These are phyloP conservation scores for Stigmatopora argus DNA, from an alignment of 2,113 vertebrate species.

Conservation along the genomic window DNA sequence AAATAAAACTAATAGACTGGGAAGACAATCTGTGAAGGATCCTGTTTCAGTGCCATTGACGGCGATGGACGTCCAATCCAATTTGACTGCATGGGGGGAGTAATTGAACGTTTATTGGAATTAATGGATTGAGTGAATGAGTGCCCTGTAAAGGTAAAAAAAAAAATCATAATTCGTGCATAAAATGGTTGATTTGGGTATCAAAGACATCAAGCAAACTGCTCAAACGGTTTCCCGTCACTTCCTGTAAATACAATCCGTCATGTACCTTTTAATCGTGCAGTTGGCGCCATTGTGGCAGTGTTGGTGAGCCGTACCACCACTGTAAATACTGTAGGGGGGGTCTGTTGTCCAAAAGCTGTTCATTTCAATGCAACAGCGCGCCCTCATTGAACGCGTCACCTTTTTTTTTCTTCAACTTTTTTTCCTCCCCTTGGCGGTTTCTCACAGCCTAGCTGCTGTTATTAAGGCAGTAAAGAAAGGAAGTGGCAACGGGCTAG, in stretches of 20 bases:
- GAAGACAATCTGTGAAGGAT: too few species aligned
- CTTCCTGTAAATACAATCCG: not conserved
- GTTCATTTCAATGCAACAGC: constrained; percentile 37
- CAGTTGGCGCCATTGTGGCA: not conserved
- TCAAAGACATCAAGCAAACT: not conserved
- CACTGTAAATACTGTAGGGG: not conserved
- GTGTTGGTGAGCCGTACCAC: not conserved
- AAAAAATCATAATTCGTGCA: too few species aligned
- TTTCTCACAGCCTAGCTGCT: constrained; percentile 38
- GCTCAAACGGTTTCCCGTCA: not conserved
- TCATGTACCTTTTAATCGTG: not conserved
- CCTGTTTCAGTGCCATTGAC: too few species aligned
- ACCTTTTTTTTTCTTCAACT: constrained; percentile 55
- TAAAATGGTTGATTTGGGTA: too few species aligned
- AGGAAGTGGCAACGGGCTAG: constrained; percentile 66
- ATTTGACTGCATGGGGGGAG: too few species aligned
- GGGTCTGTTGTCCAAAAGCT: constrained; percentile 27
- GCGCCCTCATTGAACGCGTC: constrained; percentile 44
- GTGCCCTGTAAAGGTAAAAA: too few species aligned
- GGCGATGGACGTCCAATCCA: too few species aligned
- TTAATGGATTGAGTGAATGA: too few species aligned
- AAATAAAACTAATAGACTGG: too few species aligned
- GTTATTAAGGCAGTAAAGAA: constrained; percentile 46
- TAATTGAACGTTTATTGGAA: too few species aligned
- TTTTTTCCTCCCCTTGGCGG: constrained; percentile 38